Base-by-base conservation (phyloP, 2,888 invertebrate genomes). In the Punctoribates punctum region DNA sequence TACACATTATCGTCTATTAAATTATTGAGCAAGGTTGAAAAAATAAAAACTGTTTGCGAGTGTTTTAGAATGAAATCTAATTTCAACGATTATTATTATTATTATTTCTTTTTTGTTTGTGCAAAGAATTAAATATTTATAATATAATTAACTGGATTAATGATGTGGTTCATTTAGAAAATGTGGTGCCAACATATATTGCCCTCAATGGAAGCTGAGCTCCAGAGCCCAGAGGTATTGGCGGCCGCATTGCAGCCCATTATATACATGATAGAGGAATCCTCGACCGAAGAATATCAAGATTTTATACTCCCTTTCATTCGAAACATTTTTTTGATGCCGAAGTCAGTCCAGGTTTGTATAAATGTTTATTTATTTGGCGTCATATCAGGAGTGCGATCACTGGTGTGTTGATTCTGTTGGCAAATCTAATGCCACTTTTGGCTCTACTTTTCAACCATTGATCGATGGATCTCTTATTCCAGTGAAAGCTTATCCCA, bases 131-230 rank as follows among this genome's bases (percentile, higher is more conserved):
- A 34, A 34, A 34, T 34, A 34, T 34, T 34, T 34, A 34, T 34
- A 8, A 3, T 5, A 8, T 34, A 34, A 34, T 34, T 34, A 34
- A 34, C 8, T 34, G 34, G 34, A 34, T 34, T 34, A 34, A 34
- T 34, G 3, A 8, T 5, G 34, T 34, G 34, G 34, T 8, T 34
- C 34, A 17, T 34, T 74, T 87, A 97, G 96, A 96, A 96, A 91
- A 87, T 96, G 74, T 92, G 95, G 88, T 96, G 94, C 88, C 93
- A 93, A 84, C 93, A 93, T 84, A 90, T 96, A 73, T 94, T 96
- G 91, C 94, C 95, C 48, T 90, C 90, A 81, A 86, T 97, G 78
- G 90, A 91, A 82, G 88, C 90, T 80, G 96, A 96, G 84, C 89
- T 95, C 85, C 88, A 89, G 82, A 89, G 90, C 29, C 90, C 91